These are phyloP conservation scores for Polyommatus icarus DNA, from an alignment of 2,888 invertebrate species.

Conservation along the genomic window DNA sequence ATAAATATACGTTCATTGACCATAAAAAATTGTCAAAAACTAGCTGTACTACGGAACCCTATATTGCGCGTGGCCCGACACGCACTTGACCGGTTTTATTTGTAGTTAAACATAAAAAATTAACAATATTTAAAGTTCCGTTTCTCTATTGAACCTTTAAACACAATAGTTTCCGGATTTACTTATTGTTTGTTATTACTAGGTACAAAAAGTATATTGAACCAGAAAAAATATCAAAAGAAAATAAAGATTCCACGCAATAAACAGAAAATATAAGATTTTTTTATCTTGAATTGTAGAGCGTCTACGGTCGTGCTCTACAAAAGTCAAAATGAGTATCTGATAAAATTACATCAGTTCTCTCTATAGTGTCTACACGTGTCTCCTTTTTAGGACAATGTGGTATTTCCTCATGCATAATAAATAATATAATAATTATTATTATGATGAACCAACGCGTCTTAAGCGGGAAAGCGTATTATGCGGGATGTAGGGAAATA, in stretches of 20 bases:
- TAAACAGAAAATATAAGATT: neutral
- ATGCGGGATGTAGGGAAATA: too few species aligned
- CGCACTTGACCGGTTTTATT: too few species aligned
- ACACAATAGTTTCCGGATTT: conserved; percentile 22
- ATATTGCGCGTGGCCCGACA: too few species aligned
- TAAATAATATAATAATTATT: neutral
- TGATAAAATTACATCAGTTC: too few species aligned
- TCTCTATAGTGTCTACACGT: too few species aligned
- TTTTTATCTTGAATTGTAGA: neutral
- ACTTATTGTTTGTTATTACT: neutral
- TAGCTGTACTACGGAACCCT: too few species aligned
- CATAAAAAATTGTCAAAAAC: too few species aligned
- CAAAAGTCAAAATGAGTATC: too few species aligned
- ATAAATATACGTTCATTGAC: too few species aligned
- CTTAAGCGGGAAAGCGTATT: too few species aligned
- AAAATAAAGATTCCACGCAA: neutral
- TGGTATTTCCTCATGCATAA: neutral
- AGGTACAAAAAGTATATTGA: neutral
- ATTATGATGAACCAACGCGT: too few species aligned
- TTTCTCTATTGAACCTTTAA: neutral
- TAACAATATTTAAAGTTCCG: conserved; percentile 6
- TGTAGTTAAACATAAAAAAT: neutral
- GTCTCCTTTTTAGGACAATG: too few species aligned
- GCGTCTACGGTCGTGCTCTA: neutral
- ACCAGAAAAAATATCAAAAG: neutral